A percentile compares a stretch with the other conserved stretches of the same genome.
These are phyloP conservation scores for Maccullochella peelii DNA, from an alignment of 2,113 vertebrate species.

Conservation along the genomic window DNA sequence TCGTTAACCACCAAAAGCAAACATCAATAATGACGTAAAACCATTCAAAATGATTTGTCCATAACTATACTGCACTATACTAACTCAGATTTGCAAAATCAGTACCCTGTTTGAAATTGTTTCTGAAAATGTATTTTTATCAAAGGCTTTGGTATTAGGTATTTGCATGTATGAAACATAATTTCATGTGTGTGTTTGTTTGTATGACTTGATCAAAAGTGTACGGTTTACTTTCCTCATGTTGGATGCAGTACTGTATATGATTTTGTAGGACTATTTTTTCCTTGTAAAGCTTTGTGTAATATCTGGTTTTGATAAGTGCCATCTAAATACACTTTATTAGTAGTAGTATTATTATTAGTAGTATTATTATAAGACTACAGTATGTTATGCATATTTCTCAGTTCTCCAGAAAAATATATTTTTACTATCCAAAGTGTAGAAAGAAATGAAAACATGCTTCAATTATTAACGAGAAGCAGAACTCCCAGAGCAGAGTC, in stretches of 20 bases:
- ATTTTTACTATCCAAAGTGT: not conserved
- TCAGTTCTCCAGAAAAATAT: not conserved
- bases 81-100: no score
- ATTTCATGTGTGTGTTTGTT: not conserved
- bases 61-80: no score
- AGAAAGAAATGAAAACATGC: constrained; percentile 13
- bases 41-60: not conserved
- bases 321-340: not conserved
- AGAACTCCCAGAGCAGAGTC: constrained; percentile 41
- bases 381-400: not conserved
- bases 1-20: not conserved
- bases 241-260: not conserved
- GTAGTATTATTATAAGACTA: not conserved
- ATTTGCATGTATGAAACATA: not conserved
- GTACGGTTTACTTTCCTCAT: not conserved
- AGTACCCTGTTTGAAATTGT: not conserved
- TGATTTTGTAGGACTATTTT: not conserved
- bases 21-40: not conserved
- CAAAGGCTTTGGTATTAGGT: not conserved
- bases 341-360: not conserved
- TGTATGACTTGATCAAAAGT: not conserved
- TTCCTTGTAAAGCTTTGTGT: not conserved
- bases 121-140: not conserved
- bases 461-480: constrained; percentile 57
- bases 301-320: not conserved